Evolutionary conservation across 2,113 vertebrate species (phyloP).

Genomic region (Tenebrosternarchus preto): DNA sequence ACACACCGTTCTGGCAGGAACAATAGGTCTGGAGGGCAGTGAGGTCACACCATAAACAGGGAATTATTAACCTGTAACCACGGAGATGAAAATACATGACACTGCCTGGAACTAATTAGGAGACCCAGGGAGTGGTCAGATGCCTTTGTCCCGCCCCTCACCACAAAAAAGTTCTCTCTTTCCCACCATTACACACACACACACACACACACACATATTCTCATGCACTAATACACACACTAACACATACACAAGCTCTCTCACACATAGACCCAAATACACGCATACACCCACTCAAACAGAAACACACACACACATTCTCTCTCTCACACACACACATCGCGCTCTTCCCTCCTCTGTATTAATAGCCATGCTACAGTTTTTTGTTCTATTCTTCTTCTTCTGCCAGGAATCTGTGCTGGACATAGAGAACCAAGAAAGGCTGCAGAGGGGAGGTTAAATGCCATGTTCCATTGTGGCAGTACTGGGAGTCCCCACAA

Average conservation of each 20-base stretch:
- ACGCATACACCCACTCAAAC: no score
- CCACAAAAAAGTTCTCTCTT: conserved; percentile 26
- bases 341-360: conserved; percentile 23
- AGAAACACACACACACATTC: no score
- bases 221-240: no score
- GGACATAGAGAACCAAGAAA: conserved; percentile 37
- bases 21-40: conserved; percentile 53
- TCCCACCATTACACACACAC: conserved; percentile 30
- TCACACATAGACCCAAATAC: neutral
- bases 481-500: conserved; percentile 38
- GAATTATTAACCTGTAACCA: conserved; percentile 78
- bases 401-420: conserved; percentile 48
- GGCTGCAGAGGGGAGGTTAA: conserved; percentile 39
- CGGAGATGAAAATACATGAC: conserved; percentile 68
- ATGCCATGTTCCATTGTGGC: conserved; percentile 40
- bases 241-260: conserved; percentile 1
- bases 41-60: conserved; percentile 59
- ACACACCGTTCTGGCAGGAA: conserved; percentile 30
- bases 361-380: conserved; percentile 45
- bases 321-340: neutral
- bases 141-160: conserved; percentile 66
- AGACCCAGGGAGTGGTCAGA: conserved; percentile 70
- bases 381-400: conserved; percentile 28
- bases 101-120: conserved; percentile 80
- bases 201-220: no score